Base-by-base conservation (phyloP, 2,113 vertebrate species). In the Alaudala cheleensis region DNA sequence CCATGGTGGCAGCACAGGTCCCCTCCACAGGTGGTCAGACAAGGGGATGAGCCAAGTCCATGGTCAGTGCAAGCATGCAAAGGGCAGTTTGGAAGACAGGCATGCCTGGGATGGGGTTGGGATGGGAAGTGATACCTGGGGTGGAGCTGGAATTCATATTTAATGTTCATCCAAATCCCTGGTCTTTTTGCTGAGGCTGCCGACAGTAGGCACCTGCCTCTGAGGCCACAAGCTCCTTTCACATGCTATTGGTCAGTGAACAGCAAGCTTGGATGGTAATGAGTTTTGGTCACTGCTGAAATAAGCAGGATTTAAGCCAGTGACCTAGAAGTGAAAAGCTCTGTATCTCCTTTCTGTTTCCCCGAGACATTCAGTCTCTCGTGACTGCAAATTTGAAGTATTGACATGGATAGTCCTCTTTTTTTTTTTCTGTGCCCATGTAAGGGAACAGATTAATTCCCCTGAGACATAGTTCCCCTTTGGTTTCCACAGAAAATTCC, bases 261-360 rank as follows among this genome's bases (percentile, higher is more conserved):
- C 57, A 86, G 72, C 90, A 88, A 94, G 91, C 94, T 78, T 88
- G 90, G 95, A 96, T 83, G 74, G 62, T 96, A 96, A 97, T 95
- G 93, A 95, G 74, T 93, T 97, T 92, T 96, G 95, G 96, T 95
- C 95, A 95, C 86, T 95, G 96, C 95, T 96, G 94, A 96, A 96
- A 92, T 93, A 96, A 97, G 95, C 96, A 95, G 82, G 79, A 93
- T 96, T 95, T 94, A 67, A 95, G 84, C 57, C 95, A 95, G 90
- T 97, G 97, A 97, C 96, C 95, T 96, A 92, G 94, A 97, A 97
- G 95, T 58, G 92, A 97, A 96, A 91, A 73, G 86, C 84, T 94
- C n/a, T 78, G 45, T 85, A 81, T 94, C 60, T 82, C 71, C 78
- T 92, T 88, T 94, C 83, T 93, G 71, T 95, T 95, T 95, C 71